These are phyloP conservation scores for Scatophagus argus DNA, from an alignment of 2,113 vertebrate species.

Conservation along the genomic window DNA sequence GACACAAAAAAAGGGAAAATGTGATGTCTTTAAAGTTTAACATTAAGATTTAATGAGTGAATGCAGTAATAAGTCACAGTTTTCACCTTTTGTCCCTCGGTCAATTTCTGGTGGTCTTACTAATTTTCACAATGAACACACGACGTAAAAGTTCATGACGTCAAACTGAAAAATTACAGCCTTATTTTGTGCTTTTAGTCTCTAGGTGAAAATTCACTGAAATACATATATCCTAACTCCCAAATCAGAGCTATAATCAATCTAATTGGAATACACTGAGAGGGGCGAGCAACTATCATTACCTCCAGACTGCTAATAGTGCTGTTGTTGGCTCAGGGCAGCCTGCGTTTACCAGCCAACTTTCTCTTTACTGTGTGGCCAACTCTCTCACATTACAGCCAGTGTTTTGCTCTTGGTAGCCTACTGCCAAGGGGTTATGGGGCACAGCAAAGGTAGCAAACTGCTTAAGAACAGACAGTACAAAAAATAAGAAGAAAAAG, in stretches of 20 bases:
- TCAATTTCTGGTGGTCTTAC: conserved; percentile 3
- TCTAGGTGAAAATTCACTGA: neutral
- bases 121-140: conserved; percentile 1
- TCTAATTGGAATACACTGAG: conserved; percentile 50
- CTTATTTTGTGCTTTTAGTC: conserved; percentile 8
- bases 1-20: neutral
- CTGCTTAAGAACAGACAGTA: conserved; percentile 57
- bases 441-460: conserved; percentile 46
- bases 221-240: conserved; percentile 14
- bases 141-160: neutral
- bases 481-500: conserved; percentile 69
- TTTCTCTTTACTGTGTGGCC: conserved; percentile 55
- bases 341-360: conserved; percentile 57
- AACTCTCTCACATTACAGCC: conserved; percentile 71
- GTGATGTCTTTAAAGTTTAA: neutral
- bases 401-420: conserved; percentile 48
- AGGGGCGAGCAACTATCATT: conserved; percentile 56
- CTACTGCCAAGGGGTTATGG: conserved; percentile 50
- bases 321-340: conserved; percentile 66
- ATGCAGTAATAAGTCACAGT: neutral
- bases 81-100: neutral
- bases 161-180: neutral
- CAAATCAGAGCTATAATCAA: conserved; percentile 41
- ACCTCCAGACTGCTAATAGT: conserved; percentile 68
- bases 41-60: neutral